Base-by-base conservation (phyloP, 2,888 invertebrate genomes). In the Cantharis rufa region DNA sequence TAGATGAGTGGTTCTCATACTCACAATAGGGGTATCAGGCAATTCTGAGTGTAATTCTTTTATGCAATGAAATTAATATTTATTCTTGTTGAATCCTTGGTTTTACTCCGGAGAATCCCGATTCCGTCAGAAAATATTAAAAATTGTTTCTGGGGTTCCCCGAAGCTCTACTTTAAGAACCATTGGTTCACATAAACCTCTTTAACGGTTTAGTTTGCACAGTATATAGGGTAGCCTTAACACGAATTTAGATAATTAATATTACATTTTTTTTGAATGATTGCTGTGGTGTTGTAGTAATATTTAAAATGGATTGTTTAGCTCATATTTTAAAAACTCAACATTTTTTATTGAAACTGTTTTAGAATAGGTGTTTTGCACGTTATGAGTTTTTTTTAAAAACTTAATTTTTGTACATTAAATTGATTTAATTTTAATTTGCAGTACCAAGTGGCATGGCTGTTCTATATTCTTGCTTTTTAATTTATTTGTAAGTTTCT, bases 391-490 rank as follows among this genome's bases (percentile, higher is more conserved):
- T 74, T 72, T 68, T 18, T 68, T 66, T 77, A 66, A 11, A 70
- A 63, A 70, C 48, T 66, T 15, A 27, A 48, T 78, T 81, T 70
- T 75, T 72, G 78, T 75, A 72, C 70, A 79, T 77, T 82, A 80
- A 80, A 83, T 78, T 82, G 82, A 82, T 84, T 85, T 81, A 82
- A 86, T 88, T 87, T 87, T 83, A 86, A 87, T 75, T 86, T 87
- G 87, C 87, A 87, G 87, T 86, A 86, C 84, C 85, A 76, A 86
- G 83, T 84, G 86, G 86, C 86, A 87, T 87, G 86, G 85, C 87
- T 86, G 84, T 66, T 66, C 64, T 66, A 66, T 66, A 84, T 83
- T 86, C 86, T 86, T 87, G 82, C 84, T 82, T 83, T 86, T 85
- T 85, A 83, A 84, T 84, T 85, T 84, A 82, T 84, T 86, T 87